Percentiles rank a stretch among this genome's conserved stretches.
Evolutionary conservation across 2,888 invertebrate species (phyloP).

Genomic region (Marasmarcha lunaedactyla): DNA sequence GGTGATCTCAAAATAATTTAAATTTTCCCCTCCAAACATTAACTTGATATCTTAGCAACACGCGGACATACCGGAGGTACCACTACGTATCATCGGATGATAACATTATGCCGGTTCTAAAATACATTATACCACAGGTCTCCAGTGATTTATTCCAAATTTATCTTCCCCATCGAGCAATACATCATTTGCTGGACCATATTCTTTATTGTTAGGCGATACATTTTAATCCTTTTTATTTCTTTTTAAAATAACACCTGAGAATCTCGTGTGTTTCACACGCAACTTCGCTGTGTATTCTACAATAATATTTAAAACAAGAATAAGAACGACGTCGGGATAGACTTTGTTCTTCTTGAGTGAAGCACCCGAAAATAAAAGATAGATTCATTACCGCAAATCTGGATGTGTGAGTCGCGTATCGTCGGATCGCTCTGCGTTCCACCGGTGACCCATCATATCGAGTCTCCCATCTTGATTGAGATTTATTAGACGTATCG

Average conservation of each 20-base stretch:
- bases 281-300: too few relatives aligned
- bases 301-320: too few relatives aligned
- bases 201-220: neutral
- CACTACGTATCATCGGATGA: neutral
- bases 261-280: neutral
- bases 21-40: too few relatives aligned
- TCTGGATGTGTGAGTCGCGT: conserved; percentile 17
- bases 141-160: conserved; percentile 32
- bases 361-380: conserved; percentile 8
- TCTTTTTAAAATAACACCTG: neutral
- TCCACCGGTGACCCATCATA: conserved; percentile 28
- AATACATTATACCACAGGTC: conserved; percentile 18
- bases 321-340: neutral
- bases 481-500: conserved; percentile 58
- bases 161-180: conserved; percentile 31
- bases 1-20: too few relatives aligned
- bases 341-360: neutral
- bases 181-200: conserved; percentile 33
- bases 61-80: too few relatives aligned
- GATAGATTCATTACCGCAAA: conserved; percentile 17
- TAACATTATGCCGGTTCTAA: conserved; percentile 9
- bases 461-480: conserved; percentile 58
- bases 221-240: neutral
- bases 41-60: too few relatives aligned
- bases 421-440: conserved; percentile 26